Conservation (phyloP, 2,797 vertebrate genomes). For the Odontamblyopus rebecca region DNA sequence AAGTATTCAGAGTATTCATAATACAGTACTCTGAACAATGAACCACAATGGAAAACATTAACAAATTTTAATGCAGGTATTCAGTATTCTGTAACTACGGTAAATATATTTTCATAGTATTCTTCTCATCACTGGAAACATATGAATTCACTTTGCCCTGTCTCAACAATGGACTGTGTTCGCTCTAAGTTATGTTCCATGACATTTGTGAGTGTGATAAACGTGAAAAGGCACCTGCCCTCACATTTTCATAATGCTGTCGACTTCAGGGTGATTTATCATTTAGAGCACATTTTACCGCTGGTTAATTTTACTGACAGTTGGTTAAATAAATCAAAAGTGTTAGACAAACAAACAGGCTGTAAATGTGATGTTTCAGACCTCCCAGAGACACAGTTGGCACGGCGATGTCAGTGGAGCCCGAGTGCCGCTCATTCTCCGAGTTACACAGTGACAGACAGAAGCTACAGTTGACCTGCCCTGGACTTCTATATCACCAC, state of each 20-base stretch:
- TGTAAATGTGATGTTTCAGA: conserved; percentile 12
- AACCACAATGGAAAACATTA: no score
- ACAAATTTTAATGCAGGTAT: no score
- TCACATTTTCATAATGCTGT: conserved; percentile 8
- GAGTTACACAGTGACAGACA: conserved; percentile 41
- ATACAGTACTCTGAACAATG: no score
- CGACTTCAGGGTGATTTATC: conserved; percentile 4
- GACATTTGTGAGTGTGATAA: conserved; percentile 1
- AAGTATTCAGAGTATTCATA: no score
- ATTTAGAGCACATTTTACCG: not conserved
- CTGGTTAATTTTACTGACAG: conserved; percentile 4
- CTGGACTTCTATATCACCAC: conserved; percentile 14
- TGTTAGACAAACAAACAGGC: conserved; percentile 16
- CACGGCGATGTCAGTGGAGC: conserved; percentile 5
- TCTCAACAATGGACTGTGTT: no score
- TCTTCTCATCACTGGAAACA: no score
- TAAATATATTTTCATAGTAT: no score
- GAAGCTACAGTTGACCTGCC: conserved; percentile 30
- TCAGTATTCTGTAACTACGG: no score
- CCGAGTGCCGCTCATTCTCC: conserved; percentile 42
- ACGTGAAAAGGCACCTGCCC: conserved; percentile 9
- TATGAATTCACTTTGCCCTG: no score
- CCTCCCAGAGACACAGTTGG: conserved; percentile 25
- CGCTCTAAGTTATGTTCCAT: no score
- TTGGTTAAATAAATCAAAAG: conserved; percentile 16